These are phyloP conservation scores for Amiota mariae DNA, from an alignment of 2,888 invertebrate species.

Conservation along the genomic window DNA sequence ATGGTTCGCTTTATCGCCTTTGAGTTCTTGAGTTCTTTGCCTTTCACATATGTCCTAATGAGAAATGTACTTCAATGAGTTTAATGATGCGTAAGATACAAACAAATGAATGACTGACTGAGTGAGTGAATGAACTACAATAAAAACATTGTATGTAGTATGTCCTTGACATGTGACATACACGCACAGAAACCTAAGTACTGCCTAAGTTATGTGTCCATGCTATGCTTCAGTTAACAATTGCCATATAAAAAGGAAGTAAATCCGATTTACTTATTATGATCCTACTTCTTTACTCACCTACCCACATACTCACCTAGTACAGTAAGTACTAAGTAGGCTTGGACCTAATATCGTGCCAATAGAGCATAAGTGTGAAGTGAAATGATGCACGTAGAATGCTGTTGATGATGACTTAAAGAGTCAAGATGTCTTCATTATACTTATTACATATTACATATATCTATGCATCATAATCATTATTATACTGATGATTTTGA, in stretches of 20 bases:
- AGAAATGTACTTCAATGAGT: conserved; percentile 11
- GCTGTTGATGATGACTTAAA: not conserved
- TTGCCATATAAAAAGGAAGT: not conserved
- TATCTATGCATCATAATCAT: not conserved
- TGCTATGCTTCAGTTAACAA: not conserved
- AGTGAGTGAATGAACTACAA: too few relatives aligned
- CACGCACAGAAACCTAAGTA: too few relatives aligned
- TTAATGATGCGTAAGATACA: conserved; percentile 5
- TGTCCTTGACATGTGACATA: conserved; percentile 8
- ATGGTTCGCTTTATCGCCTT: not conserved
- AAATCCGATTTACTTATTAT: conserved; percentile 9
- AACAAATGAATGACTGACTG: too few relatives aligned
- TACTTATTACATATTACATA: not conserved
- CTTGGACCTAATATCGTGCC: not conserved
- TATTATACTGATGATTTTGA: not conserved
- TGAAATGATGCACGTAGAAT: conserved; percentile 23
- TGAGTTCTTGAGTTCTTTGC: not conserved
- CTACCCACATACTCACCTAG: too few relatives aligned
- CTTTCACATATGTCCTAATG: conserved; percentile 4
- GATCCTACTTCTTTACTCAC: too few relatives aligned
- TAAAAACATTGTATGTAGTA: not conserved
- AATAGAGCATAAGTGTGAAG: conserved; percentile 16
- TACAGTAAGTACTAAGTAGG: too few relatives aligned
- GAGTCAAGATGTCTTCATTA: not conserved
- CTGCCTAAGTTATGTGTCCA: not conserved